Evolutionary conservation across 2,888 invertebrate genomes (phyloP), one percentile per base, ranked within the genome.

Genomic region (Calliphora vomitoria): DNA sequence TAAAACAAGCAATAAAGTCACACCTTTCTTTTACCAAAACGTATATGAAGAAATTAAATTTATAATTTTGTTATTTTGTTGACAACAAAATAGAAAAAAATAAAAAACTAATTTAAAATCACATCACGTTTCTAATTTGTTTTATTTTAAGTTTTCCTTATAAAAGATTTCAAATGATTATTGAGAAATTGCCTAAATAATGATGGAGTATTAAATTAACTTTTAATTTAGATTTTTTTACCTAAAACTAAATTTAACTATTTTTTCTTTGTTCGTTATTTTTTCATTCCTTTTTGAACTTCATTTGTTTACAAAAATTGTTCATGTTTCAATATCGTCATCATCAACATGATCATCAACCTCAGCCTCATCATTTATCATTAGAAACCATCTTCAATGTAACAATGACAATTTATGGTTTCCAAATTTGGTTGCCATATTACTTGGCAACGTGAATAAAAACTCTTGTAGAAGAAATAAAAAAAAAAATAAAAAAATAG

Each of bases 371-470:
- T 75, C 53, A 72, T 76, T 80, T 85, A 85, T 85, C 81, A 85
- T 72, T 71, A 71, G 60, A 60, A 64, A 71, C 64, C 81, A 81
- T 81, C 71, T 85, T 71, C 5, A 71, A 55, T 76, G 66, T 44
- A 76, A 81, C 41, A 85, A 81, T 76, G 81, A 81, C 81, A 85
- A 71, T 76, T 74, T 85, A 72, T 81, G 71, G 58, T 44, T 85
- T 75, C 44, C n/a, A 62, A 76, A 50, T 6, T 66, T 53, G 8
- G 10, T 38, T 72, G 31, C 31, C 50, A 44, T 25, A 18, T 25
- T 41, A 55, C 10, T n/a, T 78, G 8, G n/a, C 47, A 55, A 55
- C 8, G 44, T 79, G 18, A 68, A 68, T 44, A 55, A 44, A 41
- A 3, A 38, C 18, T 47, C 38, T 76, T 6, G 10, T 41, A 64